These are phyloP conservation scores for Diglossa cyanea DNA, from an alignment of 2,797 vertebrate genomes.

Conservation along the genomic window DNA sequence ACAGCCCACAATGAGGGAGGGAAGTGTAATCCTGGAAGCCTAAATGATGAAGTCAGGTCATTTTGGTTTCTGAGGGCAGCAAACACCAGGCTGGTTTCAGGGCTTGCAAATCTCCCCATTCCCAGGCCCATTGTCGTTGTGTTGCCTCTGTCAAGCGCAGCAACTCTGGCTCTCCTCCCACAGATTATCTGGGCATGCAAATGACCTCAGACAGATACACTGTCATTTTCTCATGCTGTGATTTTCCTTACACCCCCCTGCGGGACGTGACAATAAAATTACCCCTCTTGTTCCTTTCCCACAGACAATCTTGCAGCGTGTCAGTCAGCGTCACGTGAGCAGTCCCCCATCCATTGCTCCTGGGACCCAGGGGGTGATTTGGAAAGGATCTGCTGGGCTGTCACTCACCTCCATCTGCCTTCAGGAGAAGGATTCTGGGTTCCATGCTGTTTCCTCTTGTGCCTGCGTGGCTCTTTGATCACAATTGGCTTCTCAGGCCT, in stretches of 20 bases:
- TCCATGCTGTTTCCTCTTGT: not conserved
- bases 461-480: not conserved
- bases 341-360: not conserved
- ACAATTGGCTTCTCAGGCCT: not conserved
- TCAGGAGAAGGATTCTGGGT: slow-evolving; percentile 10
- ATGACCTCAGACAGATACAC: slow-evolving; percentile 52
- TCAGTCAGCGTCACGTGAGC: slow-evolving; percentile 11
- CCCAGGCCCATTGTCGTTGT: not conserved
- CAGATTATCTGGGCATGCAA: slow-evolving; percentile 52
- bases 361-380: not conserved
- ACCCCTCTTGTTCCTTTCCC: slow-evolving; percentile 53
- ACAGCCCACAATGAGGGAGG: not conserved
- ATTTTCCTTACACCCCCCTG: slow-evolving; percentile 51
- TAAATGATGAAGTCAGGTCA: not conserved
- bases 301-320: slow-evolving; percentile 9
- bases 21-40: not conserved
- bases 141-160: slow-evolving; percentile 16
- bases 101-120: not conserved
- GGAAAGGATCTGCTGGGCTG: slow-evolving; percentile 17
- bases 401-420: slow-evolving; percentile 19
- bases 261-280: slow-evolving; percentile 63
- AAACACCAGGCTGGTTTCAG: not conserved
- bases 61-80: not conserved
- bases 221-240: slow-evolving; percentile 63
- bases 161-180: slow-evolving; percentile 28